Conservation (phyloP, 1,140 invertebrate species). For the Tetragonula clypearis region DNA sequence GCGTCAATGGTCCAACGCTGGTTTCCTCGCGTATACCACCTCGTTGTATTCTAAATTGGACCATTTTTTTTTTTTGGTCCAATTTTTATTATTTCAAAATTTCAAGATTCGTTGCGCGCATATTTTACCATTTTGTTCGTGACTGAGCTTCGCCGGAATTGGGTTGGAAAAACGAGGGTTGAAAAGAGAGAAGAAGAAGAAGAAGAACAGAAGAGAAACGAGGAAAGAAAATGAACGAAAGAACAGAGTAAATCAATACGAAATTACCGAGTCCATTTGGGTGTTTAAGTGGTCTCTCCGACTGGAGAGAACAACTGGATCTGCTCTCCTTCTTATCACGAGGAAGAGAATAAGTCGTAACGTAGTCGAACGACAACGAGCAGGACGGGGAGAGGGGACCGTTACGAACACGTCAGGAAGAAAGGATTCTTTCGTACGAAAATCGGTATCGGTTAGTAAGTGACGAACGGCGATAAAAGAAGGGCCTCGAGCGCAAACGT, state of each 20-base stretch:
- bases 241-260: slow-evolving; percentile 60
- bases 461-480: background rate
- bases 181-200: background rate
- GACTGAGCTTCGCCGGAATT: no score
- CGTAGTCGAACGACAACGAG: background rate
- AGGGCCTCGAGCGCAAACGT: background rate
- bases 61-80: no score
- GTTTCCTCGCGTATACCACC: no score
- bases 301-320: slow-evolving; percentile 48
- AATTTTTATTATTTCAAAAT: no score
- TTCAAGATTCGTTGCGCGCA: no score
- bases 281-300: slow-evolving; percentile 60
- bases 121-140: no score
- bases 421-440: background rate
- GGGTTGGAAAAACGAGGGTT: no score
- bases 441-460: background rate
- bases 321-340: slow-evolving; percentile 47
- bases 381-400: no score
- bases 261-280: slow-evolving; percentile 67
- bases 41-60: no score
- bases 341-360: slow-evolving; percentile 56
- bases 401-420: background rate
- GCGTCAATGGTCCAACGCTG: no score
- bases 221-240: background rate
- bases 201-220: background rate